A percentile compares a stretch with the other conserved stretches of the same genome.
phyloP scores from a whole-genome alignment of 2,113 vertebrate species.

The Centropus bengalensis region DNA sequence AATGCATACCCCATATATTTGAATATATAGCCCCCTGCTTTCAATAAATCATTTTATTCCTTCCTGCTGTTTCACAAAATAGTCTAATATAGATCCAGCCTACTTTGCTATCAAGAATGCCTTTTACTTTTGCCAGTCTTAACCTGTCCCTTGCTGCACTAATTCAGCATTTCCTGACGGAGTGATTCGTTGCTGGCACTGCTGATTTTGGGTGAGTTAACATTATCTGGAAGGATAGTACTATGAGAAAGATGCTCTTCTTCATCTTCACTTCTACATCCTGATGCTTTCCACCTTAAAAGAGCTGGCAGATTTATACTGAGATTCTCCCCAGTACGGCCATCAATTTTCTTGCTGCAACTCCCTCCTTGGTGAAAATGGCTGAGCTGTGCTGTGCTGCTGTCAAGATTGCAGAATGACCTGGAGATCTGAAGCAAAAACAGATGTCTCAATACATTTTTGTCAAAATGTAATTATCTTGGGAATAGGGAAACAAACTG shows the following conservation, averaged over 20 bases:
- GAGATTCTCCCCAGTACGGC: background rate
- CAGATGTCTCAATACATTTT: constrained; percentile 81
- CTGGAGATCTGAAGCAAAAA: constrained; percentile 73
- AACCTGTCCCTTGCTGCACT: background rate
- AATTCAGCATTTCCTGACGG: constrained; percentile 8
- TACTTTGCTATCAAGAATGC: constrained; percentile 33
- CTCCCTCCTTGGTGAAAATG: background rate
- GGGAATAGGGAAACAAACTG: constrained; percentile 72
- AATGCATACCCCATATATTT: constrained; percentile 27
- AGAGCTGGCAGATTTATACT: background rate
- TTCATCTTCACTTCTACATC: background rate
- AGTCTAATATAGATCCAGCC: background rate
- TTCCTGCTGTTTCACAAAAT: constrained; percentile 33
- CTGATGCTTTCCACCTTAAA: background rate
- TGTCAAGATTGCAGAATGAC: constrained; percentile 53
- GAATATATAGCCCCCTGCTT: background rate
- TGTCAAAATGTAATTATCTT: constrained; percentile 77
- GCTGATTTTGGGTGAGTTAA: background rate
- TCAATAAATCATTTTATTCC: constrained; percentile 50
- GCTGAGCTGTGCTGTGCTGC: background rate
- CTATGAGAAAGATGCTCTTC: background rate
- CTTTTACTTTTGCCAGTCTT: background rate
- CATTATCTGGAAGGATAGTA: background rate
- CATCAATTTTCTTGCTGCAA: background rate
- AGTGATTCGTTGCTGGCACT: background rate